Evolutionary conservation across 2,113 vertebrate species (phyloP).

Genomic region (Actinemys pallida): DNA sequence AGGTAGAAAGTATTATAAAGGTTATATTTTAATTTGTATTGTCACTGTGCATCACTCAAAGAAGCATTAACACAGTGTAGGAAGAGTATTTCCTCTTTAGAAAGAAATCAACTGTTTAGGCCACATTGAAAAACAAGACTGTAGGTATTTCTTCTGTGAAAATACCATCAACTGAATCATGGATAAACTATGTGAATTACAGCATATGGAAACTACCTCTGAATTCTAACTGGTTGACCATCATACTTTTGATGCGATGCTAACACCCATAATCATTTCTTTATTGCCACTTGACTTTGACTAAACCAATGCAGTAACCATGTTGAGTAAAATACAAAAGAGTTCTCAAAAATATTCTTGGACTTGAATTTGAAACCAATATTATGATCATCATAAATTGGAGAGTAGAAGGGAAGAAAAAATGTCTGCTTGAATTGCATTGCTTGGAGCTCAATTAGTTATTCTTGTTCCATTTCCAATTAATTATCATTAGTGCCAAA

Average conservation of each 20-base stretch:
- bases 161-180: background rate
- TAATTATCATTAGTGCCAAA: background rate
- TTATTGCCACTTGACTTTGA: background rate
- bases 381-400: background rate
- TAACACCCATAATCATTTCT: background rate
- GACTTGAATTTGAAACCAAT: background rate
- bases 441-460: background rate
- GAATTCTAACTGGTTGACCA: background rate
- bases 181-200: background rate
- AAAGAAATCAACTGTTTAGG: background rate
- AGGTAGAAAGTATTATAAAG: background rate
- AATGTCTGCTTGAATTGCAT: background rate
- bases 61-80: background rate
- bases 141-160: background rate
- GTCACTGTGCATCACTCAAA: background rate
- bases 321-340: background rate
- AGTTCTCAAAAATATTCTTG: background rate
- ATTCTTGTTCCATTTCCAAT: background rate
- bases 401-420: background rate
- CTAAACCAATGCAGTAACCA: background rate
- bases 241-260: background rate
- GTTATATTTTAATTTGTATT: rapidly evolving
- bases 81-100: background rate
- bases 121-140: background rate
- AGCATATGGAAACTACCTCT: background rate